phyloP scores from a whole-genome alignment of 2,797 vertebrate genomes.

The Sebastes elongatus region DNA sequence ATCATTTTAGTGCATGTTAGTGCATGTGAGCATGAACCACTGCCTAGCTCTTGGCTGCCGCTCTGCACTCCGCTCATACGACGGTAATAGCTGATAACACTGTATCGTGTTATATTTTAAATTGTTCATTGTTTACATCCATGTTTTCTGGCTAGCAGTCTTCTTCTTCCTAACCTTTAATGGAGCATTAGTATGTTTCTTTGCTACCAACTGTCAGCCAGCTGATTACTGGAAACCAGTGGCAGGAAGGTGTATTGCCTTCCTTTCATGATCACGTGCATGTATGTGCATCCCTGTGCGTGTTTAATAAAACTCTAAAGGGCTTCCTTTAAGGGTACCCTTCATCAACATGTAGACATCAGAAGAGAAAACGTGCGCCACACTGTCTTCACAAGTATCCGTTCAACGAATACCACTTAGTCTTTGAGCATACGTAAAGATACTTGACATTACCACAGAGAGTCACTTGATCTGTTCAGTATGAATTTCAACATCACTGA shows the following conservation, averaged over 20 bases:
- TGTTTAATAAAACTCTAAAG: not conserved
- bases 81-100: too few species aligned
- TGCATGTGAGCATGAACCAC: too few species aligned
- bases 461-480: constrained; percentile 24
- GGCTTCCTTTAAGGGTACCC: not conserved
- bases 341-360: not conserved
- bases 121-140: too few species aligned
- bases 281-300: not conserved
- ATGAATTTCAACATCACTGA: not conserved
- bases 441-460: constrained; percentile 25
- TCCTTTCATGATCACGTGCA: not conserved
- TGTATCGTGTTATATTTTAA: too few species aligned
- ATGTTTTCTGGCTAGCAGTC: too few species aligned
- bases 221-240: not conserved
- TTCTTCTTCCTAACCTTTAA: too few species aligned
- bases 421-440: constrained; percentile 11
- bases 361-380: not conserved
- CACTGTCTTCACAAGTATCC: not conserved
- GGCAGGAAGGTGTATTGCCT: not conserved
- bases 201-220: too few species aligned
- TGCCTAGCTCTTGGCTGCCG: not conserved
- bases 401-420: not conserved
- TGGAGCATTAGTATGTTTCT: too few species aligned
- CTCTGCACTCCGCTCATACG: too few species aligned
- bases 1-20: too few species aligned